Percentiles rank a stretch among this genome's conserved stretches.
Conservation (phyloP, 2,113 vertebrate genomes). For the Aviceda subcristata region DNA sequence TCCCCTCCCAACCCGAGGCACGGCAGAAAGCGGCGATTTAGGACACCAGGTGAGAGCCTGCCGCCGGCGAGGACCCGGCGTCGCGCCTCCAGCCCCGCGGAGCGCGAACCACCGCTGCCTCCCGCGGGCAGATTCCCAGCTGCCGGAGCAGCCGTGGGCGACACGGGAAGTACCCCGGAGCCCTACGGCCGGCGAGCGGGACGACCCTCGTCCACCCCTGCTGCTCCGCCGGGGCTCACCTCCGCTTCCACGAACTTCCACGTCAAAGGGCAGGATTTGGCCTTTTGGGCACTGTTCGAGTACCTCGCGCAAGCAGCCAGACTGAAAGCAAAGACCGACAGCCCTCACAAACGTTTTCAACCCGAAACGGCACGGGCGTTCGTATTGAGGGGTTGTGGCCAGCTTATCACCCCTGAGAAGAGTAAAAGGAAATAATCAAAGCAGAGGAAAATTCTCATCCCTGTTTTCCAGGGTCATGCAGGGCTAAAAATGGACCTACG, state of each 20-base stretch:
- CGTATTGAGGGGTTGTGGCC: background rate
- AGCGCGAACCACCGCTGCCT: background rate
- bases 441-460: background rate
- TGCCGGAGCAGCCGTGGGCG: background rate
- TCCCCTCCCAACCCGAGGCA: background rate
- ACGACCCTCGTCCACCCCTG: too few relatives aligned
- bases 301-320: background rate
- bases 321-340: background rate
- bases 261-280: background rate
- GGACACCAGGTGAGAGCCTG: background rate
- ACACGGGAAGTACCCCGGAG: background rate
- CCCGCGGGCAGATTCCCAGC: background rate
- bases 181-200: background rate
- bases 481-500: background rate
- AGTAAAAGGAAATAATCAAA: background rate
- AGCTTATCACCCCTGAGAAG: background rate
- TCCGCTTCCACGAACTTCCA: accelerated
- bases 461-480: background rate
- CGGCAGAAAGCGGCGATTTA: background rate
- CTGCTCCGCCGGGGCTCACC: background rate
- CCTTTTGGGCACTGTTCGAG: background rate
- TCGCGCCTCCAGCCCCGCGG: accelerated
- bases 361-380: background rate
- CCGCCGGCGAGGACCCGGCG: background rate
- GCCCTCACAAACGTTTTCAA: background rate